A percentile compares a stretch with the other conserved stretches of the same genome.
Conservation (phyloP, 1,140 invertebrate genomes). For the Lepidurus apus region DNA sequence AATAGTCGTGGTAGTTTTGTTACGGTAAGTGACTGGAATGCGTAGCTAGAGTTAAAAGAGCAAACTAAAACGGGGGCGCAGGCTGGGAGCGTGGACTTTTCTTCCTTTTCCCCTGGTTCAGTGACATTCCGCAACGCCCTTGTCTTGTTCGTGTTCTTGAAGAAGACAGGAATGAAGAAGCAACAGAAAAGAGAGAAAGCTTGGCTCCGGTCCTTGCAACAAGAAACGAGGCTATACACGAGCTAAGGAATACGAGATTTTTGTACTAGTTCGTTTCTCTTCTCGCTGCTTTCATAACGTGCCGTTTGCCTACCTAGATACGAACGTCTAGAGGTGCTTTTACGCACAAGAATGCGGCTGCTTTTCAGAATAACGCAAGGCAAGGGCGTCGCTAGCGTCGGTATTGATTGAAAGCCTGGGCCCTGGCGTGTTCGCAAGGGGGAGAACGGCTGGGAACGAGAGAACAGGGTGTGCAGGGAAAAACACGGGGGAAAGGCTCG, state of each 20-base stretch:
- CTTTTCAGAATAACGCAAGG: background rate
- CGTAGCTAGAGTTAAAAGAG: background rate
- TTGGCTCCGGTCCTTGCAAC: background rate
- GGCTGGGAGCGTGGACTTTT: slow-evolving; percentile 5
- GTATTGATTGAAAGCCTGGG: background rate
- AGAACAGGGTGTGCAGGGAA: background rate
- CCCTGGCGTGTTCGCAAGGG: background rate
- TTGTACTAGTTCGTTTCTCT: background rate
- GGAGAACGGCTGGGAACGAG: background rate
- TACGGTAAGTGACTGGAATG: slow-evolving; percentile 14
- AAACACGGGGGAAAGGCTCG: background rate
- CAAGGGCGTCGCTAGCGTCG: background rate
- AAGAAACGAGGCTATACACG: background rate
- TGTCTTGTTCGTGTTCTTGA: background rate
- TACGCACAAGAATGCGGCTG: background rate
- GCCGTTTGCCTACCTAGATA: background rate
- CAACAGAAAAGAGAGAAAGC: slow-evolving; percentile 19
- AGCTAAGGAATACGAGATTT: background rate
- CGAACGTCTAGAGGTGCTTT: background rate
- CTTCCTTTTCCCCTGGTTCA: slow-evolving; percentile 4
- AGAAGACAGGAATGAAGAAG: background rate
- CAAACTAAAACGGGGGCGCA: background rate
- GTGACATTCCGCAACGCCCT: slow-evolving; percentile 20
- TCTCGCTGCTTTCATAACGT: background rate
- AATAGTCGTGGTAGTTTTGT: background rate